Evolutionary conservation across 1,140 invertebrate species (phyloP), one percentile per base, ranked within the genome.

Genomic region (Drosophila santomea): DNA sequence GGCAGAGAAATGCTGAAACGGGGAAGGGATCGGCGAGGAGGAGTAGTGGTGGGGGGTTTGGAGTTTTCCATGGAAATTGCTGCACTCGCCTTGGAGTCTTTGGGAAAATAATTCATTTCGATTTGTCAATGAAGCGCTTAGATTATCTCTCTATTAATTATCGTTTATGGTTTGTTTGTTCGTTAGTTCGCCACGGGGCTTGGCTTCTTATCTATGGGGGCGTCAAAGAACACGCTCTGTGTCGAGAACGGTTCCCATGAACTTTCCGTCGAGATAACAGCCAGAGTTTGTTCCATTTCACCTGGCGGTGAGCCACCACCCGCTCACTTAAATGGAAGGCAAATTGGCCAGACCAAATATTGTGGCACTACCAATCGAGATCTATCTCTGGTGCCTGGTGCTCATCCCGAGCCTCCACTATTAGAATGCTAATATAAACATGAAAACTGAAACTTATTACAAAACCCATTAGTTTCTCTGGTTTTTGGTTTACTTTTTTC

Each of bases 71-170:
- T 88, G 68, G 83, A 88, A 88, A 82, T 84, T 80, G 80, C 82
- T 81, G 78, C 74, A 69, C 63, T 66, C 54, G 67, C 67, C 57
- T 58, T 56, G 39, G 61, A 57, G 64, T 62, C 80, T 56, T 88
- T 82, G 78, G 79, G 83, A 83, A 88, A 88, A 88, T 88, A 88
- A 88, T 88, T 83, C 79, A 88, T 88, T 88, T 83, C 83, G 79
- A 88, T 88, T 88, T 74, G 69, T 58, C 76, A 69, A 72, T 56
- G 75, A 59, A 78, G 62, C 72, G 75, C 80, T 67, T 89, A 88
- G 83, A 88, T 88, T 88, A 88, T 88, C 83, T 88, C 80, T 88
- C 79, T 89, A 88, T 88, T 88, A 88, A 88, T 88, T 88, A 88
- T 88, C 84, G 83, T 88, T 88, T 88, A 88, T 88, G 84, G 83